These are phyloP conservation scores for Cyprinodon diabolis DNA, from an alignment of 2,797 vertebrate species.

Conservation along the genomic window DNA sequence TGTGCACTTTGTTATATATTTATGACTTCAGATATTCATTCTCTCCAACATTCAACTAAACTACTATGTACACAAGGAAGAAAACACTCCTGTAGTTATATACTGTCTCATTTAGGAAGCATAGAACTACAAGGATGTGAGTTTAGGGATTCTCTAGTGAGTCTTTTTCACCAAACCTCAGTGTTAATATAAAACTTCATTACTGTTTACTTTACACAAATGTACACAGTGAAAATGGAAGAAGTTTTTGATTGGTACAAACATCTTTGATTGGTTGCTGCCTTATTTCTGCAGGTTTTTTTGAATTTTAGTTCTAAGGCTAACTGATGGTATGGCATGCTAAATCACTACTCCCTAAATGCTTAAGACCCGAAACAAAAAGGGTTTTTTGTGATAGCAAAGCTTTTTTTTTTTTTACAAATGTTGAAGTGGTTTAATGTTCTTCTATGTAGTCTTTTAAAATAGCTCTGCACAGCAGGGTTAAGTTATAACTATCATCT, in stretches of 20 bases:
- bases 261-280: not conserved
- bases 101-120: too few relatives aligned
- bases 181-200: not conserved
- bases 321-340: not conserved
- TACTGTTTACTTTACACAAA: not conserved
- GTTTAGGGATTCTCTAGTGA: not conserved
- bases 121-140: not conserved
- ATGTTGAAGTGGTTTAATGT: not conserved
- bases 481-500: not conserved
- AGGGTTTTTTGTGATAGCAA: not conserved
- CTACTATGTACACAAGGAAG: too few relatives aligned
- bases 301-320: not conserved
- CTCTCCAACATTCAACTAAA: too few relatives aligned
- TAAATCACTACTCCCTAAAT: not conserved
- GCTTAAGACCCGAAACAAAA: too few relatives aligned
- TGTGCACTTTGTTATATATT: too few relatives aligned
- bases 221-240: not conserved
- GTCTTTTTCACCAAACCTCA: not conserved
- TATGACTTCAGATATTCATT: too few relatives aligned
- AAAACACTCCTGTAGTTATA: too few relatives aligned
- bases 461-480: not conserved
- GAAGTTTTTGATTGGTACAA: not conserved
- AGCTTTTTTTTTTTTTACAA: not conserved
- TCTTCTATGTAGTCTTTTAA: not conserved
- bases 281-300: not conserved